These are phyloP conservation scores for Aromia moschata DNA, from an alignment of 2,888 invertebrate species.

Conservation along the genomic window DNA sequence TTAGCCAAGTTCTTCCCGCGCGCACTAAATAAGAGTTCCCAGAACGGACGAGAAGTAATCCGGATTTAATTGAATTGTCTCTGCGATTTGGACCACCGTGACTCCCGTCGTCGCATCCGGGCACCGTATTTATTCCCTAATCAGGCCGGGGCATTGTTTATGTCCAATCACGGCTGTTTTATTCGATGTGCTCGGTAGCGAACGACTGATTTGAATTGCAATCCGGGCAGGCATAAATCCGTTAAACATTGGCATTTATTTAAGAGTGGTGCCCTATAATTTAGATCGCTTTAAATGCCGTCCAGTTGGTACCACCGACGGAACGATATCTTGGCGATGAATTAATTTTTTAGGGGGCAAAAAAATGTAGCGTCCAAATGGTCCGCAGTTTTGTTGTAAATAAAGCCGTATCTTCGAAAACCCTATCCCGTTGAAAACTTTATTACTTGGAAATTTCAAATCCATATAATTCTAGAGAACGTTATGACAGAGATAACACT, in stretches of 20 bases:
- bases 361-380: conserved; percentile 18
- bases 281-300: conserved; percentile 42
- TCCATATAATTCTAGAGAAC: too few species aligned
- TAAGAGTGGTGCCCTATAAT: conserved; percentile 56
- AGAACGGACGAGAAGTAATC: conserved; percentile 41
- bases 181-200: conserved; percentile 52
- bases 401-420: conserved; percentile 12
- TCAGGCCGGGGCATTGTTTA: conserved; percentile 61
- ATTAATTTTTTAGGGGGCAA: conserved; percentile 26
- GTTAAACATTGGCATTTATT: conserved; percentile 59
- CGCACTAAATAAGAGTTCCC: conserved; percentile 31
- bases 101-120: conserved; percentile 50
- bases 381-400: conserved; percentile 8
- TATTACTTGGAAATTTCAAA: too few species aligned
- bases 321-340: conserved; percentile 26
- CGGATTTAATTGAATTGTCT: conserved; percentile 60
- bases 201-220: conserved; percentile 61
- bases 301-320: conserved; percentile 18
- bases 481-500: too few species aligned
- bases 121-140: conserved; percentile 59
- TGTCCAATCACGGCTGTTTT: conserved; percentile 58
- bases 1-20: conserved; percentile 11
- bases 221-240: conserved; percentile 58
- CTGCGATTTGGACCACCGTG: conserved; percentile 58
- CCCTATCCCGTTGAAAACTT: too few species aligned